phyloP scores from a whole-genome alignment of 2,113 vertebrate genomes.

The Patagioenas fasciata region DNA sequence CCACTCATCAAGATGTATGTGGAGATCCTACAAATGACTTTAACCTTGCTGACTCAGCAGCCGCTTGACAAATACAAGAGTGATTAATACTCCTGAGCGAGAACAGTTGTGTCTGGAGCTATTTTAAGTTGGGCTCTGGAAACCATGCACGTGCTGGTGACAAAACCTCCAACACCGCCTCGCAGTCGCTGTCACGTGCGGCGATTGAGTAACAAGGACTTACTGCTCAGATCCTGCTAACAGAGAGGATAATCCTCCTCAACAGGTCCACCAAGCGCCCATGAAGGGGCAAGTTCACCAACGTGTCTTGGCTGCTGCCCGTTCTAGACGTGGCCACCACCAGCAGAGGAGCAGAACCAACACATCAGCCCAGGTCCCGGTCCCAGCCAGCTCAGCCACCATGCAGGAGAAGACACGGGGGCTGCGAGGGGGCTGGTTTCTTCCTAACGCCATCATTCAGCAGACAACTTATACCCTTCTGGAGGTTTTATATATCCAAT shows the following conservation, averaged over 20 bases:
- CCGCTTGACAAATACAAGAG: neutral
- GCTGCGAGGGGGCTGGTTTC: neutral
- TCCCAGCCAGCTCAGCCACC: neutral
- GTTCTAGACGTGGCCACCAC: neutral
- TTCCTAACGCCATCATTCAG: neutral
- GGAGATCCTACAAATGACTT: neutral
- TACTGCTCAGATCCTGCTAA: neutral
- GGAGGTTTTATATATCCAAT: slow-evolving; percentile 32
- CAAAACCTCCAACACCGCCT: neutral
- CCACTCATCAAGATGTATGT: rapidly evolving
- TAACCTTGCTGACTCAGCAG: neutral
- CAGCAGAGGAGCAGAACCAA: neutral
- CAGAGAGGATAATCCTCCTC: neutral
- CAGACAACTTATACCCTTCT: slow-evolving; percentile 5
- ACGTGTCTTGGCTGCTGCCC: neutral
- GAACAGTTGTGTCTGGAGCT: neutral
- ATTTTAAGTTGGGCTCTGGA: neutral
- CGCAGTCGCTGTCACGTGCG: rapidly evolving
- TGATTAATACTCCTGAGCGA: neutral
- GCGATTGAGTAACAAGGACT: rapidly evolving
- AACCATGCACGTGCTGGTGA: rapidly evolving
- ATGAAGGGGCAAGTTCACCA: neutral
- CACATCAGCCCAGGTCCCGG: rapidly evolving
- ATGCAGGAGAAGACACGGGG: neutral
- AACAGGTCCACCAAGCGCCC: neutral